These are phyloP conservation scores for Sarotherodon lohbergeri DNA, from an alignment of 2,113 vertebrate genomes.

Conservation along the genomic window DNA sequence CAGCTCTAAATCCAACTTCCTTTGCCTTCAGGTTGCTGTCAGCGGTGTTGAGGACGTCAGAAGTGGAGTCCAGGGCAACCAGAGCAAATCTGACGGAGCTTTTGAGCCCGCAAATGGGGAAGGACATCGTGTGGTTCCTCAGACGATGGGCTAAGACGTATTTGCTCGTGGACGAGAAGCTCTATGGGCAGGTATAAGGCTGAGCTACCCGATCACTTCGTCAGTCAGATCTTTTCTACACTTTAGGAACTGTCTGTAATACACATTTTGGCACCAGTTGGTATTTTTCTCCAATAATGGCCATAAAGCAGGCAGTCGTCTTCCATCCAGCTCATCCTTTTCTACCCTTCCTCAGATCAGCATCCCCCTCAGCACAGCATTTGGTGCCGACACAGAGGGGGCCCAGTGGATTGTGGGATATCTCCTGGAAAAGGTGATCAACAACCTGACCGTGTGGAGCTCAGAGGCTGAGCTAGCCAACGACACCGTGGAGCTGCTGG, in stretches of 20 bases:
- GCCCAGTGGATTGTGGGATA: constrained; percentile 98
- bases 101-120: constrained; percentile 97
- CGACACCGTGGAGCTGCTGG: constrained; percentile 95
- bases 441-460: constrained; percentile 97
- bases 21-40: constrained; percentile 81
- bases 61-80: constrained; percentile 95
- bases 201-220: background rate
- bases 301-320: background rate
- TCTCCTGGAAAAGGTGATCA: constrained; percentile 98
- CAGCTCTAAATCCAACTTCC: background rate
- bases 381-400: constrained; percentile 95
- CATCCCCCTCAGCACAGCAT: constrained; percentile 90
- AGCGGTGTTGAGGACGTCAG: constrained; percentile 90
- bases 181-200: constrained; percentile 81
- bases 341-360: constrained; percentile 81
- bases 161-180: constrained; percentile 93
- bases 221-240: background rate
- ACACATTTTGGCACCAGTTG: background rate
- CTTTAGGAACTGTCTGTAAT: background rate
- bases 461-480: constrained; percentile 93
- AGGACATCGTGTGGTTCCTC: constrained; percentile 97
- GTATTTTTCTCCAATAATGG: background rate
- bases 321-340: background rate
- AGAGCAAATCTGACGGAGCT: constrained; percentile 89
- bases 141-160: constrained; percentile 97